phyloP scores from a whole-genome alignment of 2,888 invertebrate species.

The Escarpia spicata region DNA sequence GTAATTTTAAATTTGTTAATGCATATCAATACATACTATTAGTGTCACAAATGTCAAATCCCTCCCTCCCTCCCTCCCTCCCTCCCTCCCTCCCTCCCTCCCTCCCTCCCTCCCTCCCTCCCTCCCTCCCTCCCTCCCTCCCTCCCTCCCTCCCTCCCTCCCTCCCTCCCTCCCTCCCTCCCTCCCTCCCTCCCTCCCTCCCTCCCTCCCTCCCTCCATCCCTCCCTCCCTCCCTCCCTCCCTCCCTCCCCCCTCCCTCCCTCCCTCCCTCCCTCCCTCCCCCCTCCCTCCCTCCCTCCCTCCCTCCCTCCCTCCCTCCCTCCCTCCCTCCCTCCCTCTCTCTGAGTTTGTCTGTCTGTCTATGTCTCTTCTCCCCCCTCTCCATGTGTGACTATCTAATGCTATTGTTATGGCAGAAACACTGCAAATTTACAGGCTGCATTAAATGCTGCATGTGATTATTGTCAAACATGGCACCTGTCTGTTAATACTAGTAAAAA shows the following conservation, averaged over 20 bases:
- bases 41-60: too few relatives aligned
- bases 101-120: not conserved
- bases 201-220: too few relatives aligned
- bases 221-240: not conserved
- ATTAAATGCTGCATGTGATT: too few relatives aligned
- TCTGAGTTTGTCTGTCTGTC: not conserved
- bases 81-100: not conserved
- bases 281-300: not conserved
- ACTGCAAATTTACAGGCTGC: too few relatives aligned
- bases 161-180: not conserved
- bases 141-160: not conserved
- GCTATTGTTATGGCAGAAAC: too few relatives aligned
- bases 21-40: too few relatives aligned
- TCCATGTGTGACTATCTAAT: not conserved
- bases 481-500: too few relatives aligned
- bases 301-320: not conserved
- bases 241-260: not conserved
- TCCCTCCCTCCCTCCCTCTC: not conserved
- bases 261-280: not conserved
- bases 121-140: not conserved
- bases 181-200: not conserved
- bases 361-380: not conserved
- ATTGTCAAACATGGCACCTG: too few relatives aligned
- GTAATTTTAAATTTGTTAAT: too few relatives aligned
- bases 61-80: slow-evolving; percentile 21